Evolutionary conservation across 2,113 vertebrate species (phyloP), one percentile per base, ranked within the genome.

Genomic region (Gallinago media): DNA sequence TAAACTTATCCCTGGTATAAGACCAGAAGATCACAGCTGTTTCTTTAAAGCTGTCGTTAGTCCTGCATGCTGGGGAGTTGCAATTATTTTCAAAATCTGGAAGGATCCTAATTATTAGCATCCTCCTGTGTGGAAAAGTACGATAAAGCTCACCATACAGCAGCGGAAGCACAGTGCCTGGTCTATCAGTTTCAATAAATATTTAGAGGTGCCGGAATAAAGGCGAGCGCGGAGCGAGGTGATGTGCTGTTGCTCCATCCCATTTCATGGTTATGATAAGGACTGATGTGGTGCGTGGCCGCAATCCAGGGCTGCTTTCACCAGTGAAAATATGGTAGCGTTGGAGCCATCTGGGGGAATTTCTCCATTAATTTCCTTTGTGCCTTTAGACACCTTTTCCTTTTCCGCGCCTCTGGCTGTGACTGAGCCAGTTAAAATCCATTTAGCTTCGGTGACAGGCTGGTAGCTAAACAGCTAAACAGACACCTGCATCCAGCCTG

Each of bases 191-290:
- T 85, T 23, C 74, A 50, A 78, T 79, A 95, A 92, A 76, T 92
- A 92, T 94, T 75, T 78, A 85, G 78, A 92, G 74, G 78, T 61
- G 62, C 61, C 1, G 5, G 85, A 50, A 87, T 55, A 94, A 93
- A 70, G 63, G 55, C 47, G 31, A 32, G 68, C 1, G 1, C 3
- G 3, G 44, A 72, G 49, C 0, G 1, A 89, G 66, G 54, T 58
- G 87, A 87, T 89, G 56, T 58, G 77, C 87, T 75, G 47, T 61
- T 68, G 5, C 67, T 86, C 46, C 83, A 76, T 94, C 77, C 80
- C 66, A 65, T 94, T 89, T 87, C 73, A 55, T 89, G 89, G 80
- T 22, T 63, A 2, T 12, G 74, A 85, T 94, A 85, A 89, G 61
- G 61, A 61, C 84, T 89, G 61, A 27, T 78, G 85, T 47, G 77